Evolutionary conservation across 2,113 vertebrate species (phyloP), one percentile per base, ranked within the genome.

Genomic region (Phyllostomus discolor): DNA sequence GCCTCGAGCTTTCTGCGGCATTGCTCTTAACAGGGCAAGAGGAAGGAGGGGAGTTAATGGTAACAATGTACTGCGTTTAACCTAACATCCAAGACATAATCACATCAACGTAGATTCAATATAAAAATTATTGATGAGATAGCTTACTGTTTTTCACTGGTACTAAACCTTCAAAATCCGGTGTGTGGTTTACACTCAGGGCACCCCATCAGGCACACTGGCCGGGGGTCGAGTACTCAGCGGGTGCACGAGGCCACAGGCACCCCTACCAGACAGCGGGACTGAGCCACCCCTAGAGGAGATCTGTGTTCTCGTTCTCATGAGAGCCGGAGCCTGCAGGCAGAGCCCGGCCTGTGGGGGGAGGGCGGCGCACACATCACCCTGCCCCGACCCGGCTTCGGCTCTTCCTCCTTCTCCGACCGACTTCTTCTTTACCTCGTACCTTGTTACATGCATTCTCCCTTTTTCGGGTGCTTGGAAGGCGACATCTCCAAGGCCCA

Each of bases 321-420:
- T 4, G 38, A 3, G 38, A 3, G 22, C 17, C 1, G 35, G 1
- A 41, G 22, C 20, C 14, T 2, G 8, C 31, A 50, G 10, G 22
- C 70, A 17, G 76, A 0, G 38, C 41, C 41, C 9, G 4, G 57
- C 26, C 6, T 0, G 1, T 0, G 19, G 5, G 5, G 14, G 43
- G 46, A 78, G 2, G 33, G 6, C 7, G 10, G 6, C 20, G 35
- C 2, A 0, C 2, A 11, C 1, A 1, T 24, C 28, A 5, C 17
- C 62, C 38, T 88, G 46, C 31, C 46, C 92, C n/a, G n/a, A n/a
- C 67, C 24, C 10, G 41, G 62, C 1, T 76, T 57, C 24, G 3
- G 20, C 70, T 48, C n/a, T 54, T 50, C n/a, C 50, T 38, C 54
- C 24, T 67, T n/a, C 41, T 52, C 64, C 19, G 1, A 35, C 26